Conservation (phyloP, 1,140 invertebrate genomes). For the Aphelinus certus region DNA sequence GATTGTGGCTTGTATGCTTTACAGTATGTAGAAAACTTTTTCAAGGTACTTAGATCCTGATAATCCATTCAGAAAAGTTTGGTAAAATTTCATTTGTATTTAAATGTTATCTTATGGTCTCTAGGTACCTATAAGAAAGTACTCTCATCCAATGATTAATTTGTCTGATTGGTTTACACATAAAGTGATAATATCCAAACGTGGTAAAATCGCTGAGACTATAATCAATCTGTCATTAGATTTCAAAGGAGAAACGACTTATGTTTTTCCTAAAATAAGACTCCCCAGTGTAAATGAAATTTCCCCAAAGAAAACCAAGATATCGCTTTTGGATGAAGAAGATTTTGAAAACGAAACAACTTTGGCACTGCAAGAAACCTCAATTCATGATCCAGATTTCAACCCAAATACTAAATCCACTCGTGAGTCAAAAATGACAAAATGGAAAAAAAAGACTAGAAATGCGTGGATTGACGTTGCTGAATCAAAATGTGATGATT, state of each 20-base stretch:
- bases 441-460: no score
- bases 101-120: background rate
- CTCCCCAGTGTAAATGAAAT: background rate
- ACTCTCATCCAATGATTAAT: background rate
- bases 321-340: no score
- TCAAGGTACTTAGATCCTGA: constrained; percentile 69
- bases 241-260: background rate
- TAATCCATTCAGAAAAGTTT: no score
- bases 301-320: no score
- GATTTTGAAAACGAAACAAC: no score
- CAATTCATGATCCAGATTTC: no score
- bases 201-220: constrained; percentile 9
- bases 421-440: no score
- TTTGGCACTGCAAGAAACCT: no score
- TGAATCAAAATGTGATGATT: no score
- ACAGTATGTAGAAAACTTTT: constrained; percentile 96
- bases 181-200: background rate
- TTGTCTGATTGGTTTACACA: constrained; percentile 18
- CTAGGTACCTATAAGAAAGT: constrained; percentile 22
- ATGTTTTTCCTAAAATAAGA: constrained; percentile 1
- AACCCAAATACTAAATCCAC: no score
- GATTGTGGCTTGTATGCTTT: constrained; percentile 96
- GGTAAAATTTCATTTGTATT: background rate
- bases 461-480: no score
- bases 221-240: constrained; percentile 11